phyloP scores from a whole-genome alignment of 2,888 invertebrate species.

The Schizotus pectinicornis region DNA sequence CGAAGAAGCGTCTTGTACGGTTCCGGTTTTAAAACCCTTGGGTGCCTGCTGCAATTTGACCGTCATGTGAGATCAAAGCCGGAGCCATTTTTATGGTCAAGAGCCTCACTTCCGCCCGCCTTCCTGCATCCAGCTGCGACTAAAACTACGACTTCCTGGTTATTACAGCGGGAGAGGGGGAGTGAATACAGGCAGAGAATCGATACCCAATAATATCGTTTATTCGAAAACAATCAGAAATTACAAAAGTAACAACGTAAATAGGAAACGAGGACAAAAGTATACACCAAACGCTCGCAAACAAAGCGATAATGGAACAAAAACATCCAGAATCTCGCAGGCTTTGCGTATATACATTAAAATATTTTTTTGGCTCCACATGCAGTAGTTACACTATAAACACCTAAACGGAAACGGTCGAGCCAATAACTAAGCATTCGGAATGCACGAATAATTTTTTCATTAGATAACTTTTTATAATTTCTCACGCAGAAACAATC shows the following conservation, averaged over 20 bases:
- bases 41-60: slow-evolving; percentile 6
- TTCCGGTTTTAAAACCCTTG: too few species aligned
- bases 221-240: slow-evolving; percentile 30
- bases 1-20: too few species aligned
- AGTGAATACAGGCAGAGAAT: slow-evolving; percentile 4
- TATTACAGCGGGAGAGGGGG: neutral
- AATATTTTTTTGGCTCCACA: slow-evolving; percentile 31
- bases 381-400: slow-evolving; percentile 22
- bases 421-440: slow-evolving; percentile 43
- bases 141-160: slow-evolving; percentile 19
- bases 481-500: slow-evolving; percentile 35
- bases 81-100: slow-evolving; percentile 14
- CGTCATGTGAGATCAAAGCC: slow-evolving; percentile 11
- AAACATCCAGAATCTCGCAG: slow-evolving; percentile 12
- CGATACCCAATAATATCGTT: slow-evolving; percentile 28
- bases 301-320: neutral
- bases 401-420: slow-evolving; percentile 27
- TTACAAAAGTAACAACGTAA: slow-evolving; percentile 30
- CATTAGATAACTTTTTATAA: slow-evolving; percentile 14
- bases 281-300: neutral
- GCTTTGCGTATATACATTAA: slow-evolving; percentile 27
- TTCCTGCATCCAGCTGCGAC: slow-evolving; percentile 10
- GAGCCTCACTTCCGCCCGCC: slow-evolving; percentile 15
- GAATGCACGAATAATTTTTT: slow-evolving; percentile 33
- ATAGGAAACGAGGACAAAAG: neutral